Base-by-base conservation (phyloP, 2,888 invertebrate species). In the Mesoligia furuncula region DNA sequence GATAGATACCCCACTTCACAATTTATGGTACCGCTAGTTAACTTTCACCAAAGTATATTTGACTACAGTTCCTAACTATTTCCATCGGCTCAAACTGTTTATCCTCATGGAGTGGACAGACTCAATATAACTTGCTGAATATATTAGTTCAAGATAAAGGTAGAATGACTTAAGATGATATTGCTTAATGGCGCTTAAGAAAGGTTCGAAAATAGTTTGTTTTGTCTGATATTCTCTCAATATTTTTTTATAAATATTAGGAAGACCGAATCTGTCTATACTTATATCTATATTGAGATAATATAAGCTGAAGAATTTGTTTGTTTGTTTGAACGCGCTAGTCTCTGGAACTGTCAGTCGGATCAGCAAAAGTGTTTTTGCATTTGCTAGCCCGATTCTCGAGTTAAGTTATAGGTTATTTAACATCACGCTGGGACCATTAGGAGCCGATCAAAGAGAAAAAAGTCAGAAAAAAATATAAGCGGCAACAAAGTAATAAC, bases 31-130 rank as follows among this genome's bases (percentile, higher is more conserved):
- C 9, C 24, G 15, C 8, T 61, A 77, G 76, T 80, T 72, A 87
- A 79, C 80, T 87, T 82, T 80, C 61, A 31, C 61, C 80, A 75
- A 87, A 87, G 85, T 88, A 79, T 81, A 88, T 88, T 88, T 85
- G 80, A 80, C 80, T 76, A 27, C 75, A 87, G 89, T 89, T 80
- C 11, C 1, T 17, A 87, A 88, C 87, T 89, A 87, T 85, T 87
- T 83, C 82, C 74, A 83, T 83, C 65, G 73, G 68, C 42, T 75
- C 79, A 78, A 81, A 82, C 71, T 83, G 83, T 84, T 84, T 83
- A 67, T 71, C 64, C 73, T 69, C 9, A 67, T 75, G 20, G 62
- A 79, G 81, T 81, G 68, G 77, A 75, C 61, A 27, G 59, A n/a
- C 48, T 73, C 62, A 77, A 69, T 73, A 64, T 70, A 74, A 79